These are phyloP conservation scores for Planiliza haematocheilus DNA, from an alignment of 2,113 vertebrate genomes.

Conservation along the genomic window DNA sequence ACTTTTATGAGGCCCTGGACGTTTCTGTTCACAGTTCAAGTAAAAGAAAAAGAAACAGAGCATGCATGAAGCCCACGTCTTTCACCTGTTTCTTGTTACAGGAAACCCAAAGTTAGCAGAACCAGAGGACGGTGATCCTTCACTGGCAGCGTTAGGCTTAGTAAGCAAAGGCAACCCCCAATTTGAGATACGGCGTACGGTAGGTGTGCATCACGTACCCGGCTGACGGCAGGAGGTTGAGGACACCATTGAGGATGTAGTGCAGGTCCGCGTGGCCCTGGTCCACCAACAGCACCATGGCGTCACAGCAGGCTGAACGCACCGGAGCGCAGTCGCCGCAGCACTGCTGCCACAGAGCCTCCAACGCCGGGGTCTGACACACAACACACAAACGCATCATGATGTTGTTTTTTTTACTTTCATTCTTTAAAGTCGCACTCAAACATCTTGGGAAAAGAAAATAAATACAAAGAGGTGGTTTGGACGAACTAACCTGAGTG, in stretches of 20 bases:
- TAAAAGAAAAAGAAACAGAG: not conserved
- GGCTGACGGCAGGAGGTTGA: conserved; percentile 93
- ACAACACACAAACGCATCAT: conserved; percentile 11
- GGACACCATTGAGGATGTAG: conserved; percentile 87
- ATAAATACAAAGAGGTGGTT: no score
- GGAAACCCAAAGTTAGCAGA: no score
- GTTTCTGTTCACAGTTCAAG: conserved; percentile 83
- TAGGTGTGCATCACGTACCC: conserved; percentile 78
- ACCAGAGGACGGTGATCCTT: not conserved
- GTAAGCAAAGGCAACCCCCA: no score
- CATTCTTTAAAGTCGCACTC: no score
- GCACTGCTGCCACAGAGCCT: conserved; percentile 93
- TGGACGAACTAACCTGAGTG: conserved; percentile 82
- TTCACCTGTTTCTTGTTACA: no score
- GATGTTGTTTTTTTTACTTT: no score
- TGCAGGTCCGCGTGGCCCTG: conserved; percentile 90
- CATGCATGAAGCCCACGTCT: no score
- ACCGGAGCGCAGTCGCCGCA: conserved; percentile 87
- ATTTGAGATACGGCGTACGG: not conserved
- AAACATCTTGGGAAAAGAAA: no score
- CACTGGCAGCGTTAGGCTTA: no score
- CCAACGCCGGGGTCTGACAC: conserved; percentile 88
- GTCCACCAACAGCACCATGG: conserved; percentile 89
- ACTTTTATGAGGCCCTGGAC: conserved; percentile 91
- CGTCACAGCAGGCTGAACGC: conserved; percentile 90